Percentiles rank a stretch among this genome's conserved stretches.
Conservation (phyloP, 2,888 invertebrate genomes). For the Cosmia pyralina region DNA sequence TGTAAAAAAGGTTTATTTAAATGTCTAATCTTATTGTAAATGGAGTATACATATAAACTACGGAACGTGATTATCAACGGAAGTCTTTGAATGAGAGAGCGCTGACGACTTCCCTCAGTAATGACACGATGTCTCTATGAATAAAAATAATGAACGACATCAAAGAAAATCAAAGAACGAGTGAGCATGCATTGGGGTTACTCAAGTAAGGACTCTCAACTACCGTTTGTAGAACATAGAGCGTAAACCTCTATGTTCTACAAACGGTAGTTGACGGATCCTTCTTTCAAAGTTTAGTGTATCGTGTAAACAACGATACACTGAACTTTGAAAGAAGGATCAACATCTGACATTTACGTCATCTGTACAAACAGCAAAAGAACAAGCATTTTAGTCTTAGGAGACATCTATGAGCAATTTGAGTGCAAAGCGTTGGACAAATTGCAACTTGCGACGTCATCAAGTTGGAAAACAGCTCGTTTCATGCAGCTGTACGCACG, state of each 20-base stretch:
- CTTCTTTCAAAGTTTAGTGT: no score
- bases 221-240: constrained; percentile 1
- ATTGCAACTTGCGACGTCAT: no score
- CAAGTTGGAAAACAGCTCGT: no score
- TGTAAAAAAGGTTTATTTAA: no score
- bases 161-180: constrained; percentile 40
- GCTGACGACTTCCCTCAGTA: constrained; percentile 41
- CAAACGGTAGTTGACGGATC: no score
- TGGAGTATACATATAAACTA: constrained; percentile 39
- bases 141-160: constrained; percentile 54
- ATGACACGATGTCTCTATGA: constrained; percentile 43
- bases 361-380: neutral
- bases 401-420: no score
- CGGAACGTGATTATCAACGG: constrained; percentile 34
- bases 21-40: no score
- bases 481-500: constrained; percentile 10
- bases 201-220: neutral
- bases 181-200: neutral
- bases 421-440: neutral
- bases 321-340: neutral
- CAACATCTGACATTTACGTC: neutral
- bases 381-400: no score
- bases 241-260: no score
- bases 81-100: constrained; percentile 51
- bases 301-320: no score